A percentile compares a stretch with the other conserved stretches of the same genome.
Evolutionary conservation across 2,888 invertebrate species (phyloP).

Genomic region (Dastarcus helophoroides): DNA sequence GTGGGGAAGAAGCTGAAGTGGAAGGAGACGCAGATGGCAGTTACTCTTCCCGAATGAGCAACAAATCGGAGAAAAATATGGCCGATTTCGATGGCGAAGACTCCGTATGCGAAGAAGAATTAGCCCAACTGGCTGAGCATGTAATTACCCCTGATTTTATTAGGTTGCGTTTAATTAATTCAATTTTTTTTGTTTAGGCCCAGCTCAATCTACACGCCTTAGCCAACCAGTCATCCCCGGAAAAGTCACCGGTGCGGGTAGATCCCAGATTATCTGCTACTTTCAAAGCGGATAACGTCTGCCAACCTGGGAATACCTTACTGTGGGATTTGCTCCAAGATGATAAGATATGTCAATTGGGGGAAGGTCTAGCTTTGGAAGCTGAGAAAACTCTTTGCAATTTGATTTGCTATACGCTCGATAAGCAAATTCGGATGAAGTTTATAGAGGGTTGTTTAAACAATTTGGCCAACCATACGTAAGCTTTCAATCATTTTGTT

Average conservation of each 20-base stretch:
- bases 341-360: constrained; percentile 76
- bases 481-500: constrained; percentile 18
- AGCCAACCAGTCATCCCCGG: constrained; percentile 30
- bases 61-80: constrained; percentile 89
- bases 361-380: constrained; percentile 84
- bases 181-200: constrained; percentile 19
- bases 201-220: constrained; percentile 33
- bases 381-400: constrained; percentile 88
- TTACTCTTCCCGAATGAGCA: constrained; percentile 85
- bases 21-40: constrained; percentile 55
- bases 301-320: constrained; percentile 82
- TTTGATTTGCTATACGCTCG: constrained; percentile 80
- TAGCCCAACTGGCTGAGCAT: constrained; percentile 64
- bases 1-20: constrained; percentile 54
- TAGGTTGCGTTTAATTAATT: constrained; percentile 4
- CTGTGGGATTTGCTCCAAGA: constrained; percentile 92
- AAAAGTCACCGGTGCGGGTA: constrained; percentile 32
- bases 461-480: constrained; percentile 76
- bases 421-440: constrained; percentile 80
- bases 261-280: constrained; percentile 35
- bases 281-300: constrained; percentile 52
- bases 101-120: constrained; percentile 73
- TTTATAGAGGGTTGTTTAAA: constrained; percentile 91
- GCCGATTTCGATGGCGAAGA: constrained; percentile 89
- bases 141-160: constrained; percentile 34